Conservation (phyloP, 2,113 vertebrate species). For the Acrocephalus kingi region DNA sequence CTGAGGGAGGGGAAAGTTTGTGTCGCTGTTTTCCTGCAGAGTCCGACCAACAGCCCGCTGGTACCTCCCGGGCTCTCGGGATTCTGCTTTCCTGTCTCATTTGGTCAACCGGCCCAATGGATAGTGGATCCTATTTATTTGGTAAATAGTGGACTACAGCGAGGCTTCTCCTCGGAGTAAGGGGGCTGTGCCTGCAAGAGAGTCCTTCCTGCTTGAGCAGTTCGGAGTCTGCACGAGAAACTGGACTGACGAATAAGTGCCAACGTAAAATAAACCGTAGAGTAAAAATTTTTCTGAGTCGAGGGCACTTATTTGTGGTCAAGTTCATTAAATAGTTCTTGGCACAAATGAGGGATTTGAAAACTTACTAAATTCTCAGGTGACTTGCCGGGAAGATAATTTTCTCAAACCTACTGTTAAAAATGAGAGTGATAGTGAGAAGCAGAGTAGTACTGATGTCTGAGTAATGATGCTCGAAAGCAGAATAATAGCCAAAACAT, state of each 20-base stretch:
- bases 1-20: neutral
- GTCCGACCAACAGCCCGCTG: neutral
- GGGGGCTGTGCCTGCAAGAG: neutral
- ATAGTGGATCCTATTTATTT: fast-evolving
- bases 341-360: neutral
- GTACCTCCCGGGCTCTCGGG: neutral
- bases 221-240: neutral
- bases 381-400: neutral
- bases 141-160: neutral
- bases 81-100: fast-evolving
- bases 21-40: neutral
- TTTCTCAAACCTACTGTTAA: neutral
- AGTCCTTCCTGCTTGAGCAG: neutral
- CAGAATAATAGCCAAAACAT: neutral
- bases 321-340: fast-evolving
- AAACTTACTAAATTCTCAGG: neutral
- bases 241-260: neutral
- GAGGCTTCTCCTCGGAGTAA: fast-evolving
- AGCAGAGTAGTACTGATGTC: neutral
- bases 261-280: fast-evolving
- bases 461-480: neutral
- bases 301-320: fast-evolving
- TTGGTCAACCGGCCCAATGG: neutral
- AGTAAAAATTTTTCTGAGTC: neutral
- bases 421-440: neutral